phyloP scores from a whole-genome alignment of 2,797 vertebrate species.

The Tamandua tetradactyla region DNA sequence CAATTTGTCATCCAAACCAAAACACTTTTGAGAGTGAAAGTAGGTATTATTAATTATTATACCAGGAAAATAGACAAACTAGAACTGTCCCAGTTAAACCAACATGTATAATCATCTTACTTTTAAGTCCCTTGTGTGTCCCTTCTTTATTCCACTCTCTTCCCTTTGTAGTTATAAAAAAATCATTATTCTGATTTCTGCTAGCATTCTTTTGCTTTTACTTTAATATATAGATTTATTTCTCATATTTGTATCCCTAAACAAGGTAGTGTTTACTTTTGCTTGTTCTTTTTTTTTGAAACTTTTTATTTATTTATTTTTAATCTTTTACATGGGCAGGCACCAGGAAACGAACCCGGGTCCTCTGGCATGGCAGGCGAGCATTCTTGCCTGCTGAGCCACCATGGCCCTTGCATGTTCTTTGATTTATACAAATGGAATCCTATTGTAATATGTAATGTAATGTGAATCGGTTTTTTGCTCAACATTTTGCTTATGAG shows the following conservation, averaged over 20 bases:
- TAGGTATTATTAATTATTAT: not conserved
- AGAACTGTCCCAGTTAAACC: not conserved
- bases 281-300: not conserved
- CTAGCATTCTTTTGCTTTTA: not conserved
- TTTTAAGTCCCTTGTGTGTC: not conserved
- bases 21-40: not conserved
- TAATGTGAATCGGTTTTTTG: constrained; percentile 20
- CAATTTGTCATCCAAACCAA: constrained; percentile 14
- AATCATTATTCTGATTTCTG: not conserved
- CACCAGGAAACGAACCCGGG: too few relatives aligned
- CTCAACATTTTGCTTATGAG: not conserved
- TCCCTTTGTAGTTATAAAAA: not conserved
- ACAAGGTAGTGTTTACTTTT: not conserved
- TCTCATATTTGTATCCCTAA: not conserved
- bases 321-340: too few relatives aligned
- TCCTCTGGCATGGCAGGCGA: too few relatives aligned
- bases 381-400: too few relatives aligned
- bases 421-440: not conserved
- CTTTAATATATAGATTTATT: not conserved
- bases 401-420: not conserved
- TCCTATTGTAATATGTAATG: not conserved
- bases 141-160: not conserved
- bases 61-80: not conserved
- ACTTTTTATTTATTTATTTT: too few relatives aligned
- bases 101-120: not conserved